Percentiles rank a stretch among this genome's conserved stretches.
phyloP scores from a whole-genome alignment of 2,888 invertebrate species.

The Agrilus biguttatus region DNA sequence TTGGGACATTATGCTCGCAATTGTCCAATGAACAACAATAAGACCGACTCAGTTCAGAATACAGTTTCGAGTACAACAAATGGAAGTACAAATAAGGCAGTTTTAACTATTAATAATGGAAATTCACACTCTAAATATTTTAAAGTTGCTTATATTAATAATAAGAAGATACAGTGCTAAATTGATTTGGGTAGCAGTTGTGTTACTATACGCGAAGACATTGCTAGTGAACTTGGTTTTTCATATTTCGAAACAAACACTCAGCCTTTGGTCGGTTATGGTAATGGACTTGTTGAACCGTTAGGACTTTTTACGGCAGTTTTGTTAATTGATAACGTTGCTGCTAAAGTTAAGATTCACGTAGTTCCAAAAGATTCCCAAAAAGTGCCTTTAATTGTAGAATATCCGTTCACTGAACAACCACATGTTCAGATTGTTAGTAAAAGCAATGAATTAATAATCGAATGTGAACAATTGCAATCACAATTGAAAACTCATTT shows the following conservation, averaged over 20 bases:
- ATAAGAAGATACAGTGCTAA: slow-evolving; percentile 3
- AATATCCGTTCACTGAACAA: slow-evolving; percentile 14
- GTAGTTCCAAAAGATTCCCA: slow-evolving; percentile 12
- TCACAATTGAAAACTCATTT: slow-evolving; percentile 1
- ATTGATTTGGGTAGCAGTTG: slow-evolving; percentile 5
- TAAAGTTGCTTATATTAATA: slow-evolving; percentile 4
- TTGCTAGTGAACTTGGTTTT: slow-evolving; percentile 2
- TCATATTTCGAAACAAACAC: slow-evolving; percentile 6
- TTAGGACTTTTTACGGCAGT: slow-evolving; percentile 4
- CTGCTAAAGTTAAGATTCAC: slow-evolving; percentile 6
- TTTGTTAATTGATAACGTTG: slow-evolving; percentile 4
- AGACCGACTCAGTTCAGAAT: no score
- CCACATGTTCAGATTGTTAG: slow-evolving; percentile 10
- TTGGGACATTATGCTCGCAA: no score
- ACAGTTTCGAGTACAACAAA: no score
- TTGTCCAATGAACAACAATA: not conserved
- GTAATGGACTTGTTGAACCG: slow-evolving; percentile 9
- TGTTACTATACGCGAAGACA: slow-evolving; percentile 4
- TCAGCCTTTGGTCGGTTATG: slow-evolving; percentile 10
- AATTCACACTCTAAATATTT: slow-evolving; percentile 6
- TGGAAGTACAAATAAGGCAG: no score
- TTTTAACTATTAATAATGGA: no score
- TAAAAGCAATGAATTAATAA: slow-evolving; percentile 6
- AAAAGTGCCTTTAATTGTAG: slow-evolving; percentile 11
- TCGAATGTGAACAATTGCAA: slow-evolving; percentile 4